Percentiles rank a stretch among this genome's conserved stretches.
Evolutionary conservation across 2,797 vertebrate genomes (phyloP).

Genomic region (Peromyscus melanophrys): DNA sequence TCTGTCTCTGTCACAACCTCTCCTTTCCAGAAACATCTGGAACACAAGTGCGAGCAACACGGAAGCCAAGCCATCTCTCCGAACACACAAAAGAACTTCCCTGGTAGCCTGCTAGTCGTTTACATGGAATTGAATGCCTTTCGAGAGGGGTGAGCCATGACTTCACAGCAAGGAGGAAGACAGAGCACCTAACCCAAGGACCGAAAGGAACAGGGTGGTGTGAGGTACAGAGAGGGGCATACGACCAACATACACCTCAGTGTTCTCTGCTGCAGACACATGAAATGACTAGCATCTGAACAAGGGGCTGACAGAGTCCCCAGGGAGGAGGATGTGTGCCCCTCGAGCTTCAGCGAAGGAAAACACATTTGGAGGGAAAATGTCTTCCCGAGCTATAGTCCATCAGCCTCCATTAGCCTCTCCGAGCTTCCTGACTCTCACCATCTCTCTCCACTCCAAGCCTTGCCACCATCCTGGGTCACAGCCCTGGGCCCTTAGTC

Average conservation of each 20-base stretch:
- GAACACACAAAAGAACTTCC: background rate
- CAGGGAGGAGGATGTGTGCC: background rate
- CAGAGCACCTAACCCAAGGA: background rate
- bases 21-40: background rate
- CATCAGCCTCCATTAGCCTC: background rate
- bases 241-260: background rate
- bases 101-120: accelerated
- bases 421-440: no score
- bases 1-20: background rate
- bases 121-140: background rate
- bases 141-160: background rate
- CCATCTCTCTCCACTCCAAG: background rate
- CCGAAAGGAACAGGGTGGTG: background rate
- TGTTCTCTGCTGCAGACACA: background rate
- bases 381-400: background rate
- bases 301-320: background rate
- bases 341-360: background rate
- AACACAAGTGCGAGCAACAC: background rate
- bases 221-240: background rate
- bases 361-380: background rate
- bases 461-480: background rate
- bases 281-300: background rate
- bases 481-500: background rate
- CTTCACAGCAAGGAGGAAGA: background rate
- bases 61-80: background rate